phyloP scores from a whole-genome alignment of 2,888 invertebrate genomes.

The Hypselothyrea guttata region DNA sequence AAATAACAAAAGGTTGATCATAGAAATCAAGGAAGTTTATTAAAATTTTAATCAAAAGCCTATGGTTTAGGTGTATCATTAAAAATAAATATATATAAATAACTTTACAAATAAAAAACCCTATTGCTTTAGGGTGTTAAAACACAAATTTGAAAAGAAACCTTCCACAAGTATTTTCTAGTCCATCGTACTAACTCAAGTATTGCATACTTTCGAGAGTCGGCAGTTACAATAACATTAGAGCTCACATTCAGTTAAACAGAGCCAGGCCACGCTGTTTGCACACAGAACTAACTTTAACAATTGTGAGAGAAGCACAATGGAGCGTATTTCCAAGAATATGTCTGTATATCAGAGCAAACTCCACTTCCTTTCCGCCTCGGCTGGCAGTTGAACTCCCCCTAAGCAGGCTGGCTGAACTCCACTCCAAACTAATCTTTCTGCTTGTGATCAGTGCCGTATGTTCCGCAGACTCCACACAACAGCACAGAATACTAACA shows the following conservation, averaged over 20 bases:
- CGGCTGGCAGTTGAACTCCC: conserved; percentile 31
- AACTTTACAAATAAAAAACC: too few species aligned
- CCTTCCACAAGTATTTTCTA: not conserved
- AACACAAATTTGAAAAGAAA: conserved; percentile 2
- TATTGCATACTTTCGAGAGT: conserved; percentile 55
- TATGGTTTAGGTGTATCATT: too few species aligned
- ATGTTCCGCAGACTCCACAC: conserved; percentile 52
- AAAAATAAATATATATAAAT: too few species aligned
- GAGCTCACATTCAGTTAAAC: too few species aligned
- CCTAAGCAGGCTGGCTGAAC: conserved; percentile 29
- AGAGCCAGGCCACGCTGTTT: not conserved
- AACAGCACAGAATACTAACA: conserved; percentile 7
- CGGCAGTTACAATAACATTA: too few species aligned
- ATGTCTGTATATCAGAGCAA: conserved; percentile 32
- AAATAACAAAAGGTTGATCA: too few species aligned
- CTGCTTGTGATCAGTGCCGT: conserved; percentile 58
- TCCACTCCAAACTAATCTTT: conserved; percentile 57
- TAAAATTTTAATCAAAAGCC: too few species aligned
- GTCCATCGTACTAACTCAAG: not conserved
- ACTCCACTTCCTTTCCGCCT: conserved; percentile 40
- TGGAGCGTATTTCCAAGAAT: conserved; percentile 47
- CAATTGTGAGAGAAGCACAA: conserved; percentile 32
- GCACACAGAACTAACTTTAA: conserved; percentile 1
- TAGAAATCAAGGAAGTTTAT: too few species aligned
- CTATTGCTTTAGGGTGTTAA: too few species aligned